A percentile compares a stretch with the other conserved stretches of the same genome.
These are phyloP conservation scores for Temnothorax unifasciatus DNA, from an alignment of 2,888 invertebrate species.

Conservation along the genomic window DNA sequence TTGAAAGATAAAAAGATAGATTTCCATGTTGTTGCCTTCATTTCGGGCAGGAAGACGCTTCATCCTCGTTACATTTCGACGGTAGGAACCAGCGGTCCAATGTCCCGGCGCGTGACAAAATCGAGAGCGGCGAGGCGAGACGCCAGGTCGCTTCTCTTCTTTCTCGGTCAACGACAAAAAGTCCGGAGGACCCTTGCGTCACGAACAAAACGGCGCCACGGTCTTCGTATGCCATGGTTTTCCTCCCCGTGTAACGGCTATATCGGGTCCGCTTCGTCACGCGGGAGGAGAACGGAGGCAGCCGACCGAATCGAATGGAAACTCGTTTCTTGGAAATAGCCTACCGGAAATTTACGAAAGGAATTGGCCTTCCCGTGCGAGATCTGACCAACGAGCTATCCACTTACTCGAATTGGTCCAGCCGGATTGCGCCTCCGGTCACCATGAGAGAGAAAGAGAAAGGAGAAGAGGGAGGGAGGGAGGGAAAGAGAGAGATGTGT, in stretches of 20 bases:
- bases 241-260: conserved; percentile 49
- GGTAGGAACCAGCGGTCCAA: conserved; percentile 7
- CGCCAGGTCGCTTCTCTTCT: conserved; percentile 44
- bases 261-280: conserved; percentile 68
- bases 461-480: neutral
- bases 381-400: conserved; percentile 71
- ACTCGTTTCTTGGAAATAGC: conserved; percentile 78
- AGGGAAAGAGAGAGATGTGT: neutral
- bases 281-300: conserved; percentile 66
- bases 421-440: conserved; percentile 55
- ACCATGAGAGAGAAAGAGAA: neutral
- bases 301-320: conserved; percentile 78
- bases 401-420: conserved; percentile 62
- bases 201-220: neutral
- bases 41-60: conserved; percentile 17
- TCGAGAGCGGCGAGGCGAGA: conserved; percentile 65
- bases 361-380: conserved; percentile 74
- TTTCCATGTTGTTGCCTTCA: neutral
- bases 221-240: conserved; percentile 14
- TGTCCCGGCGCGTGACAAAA: conserved; percentile 58
- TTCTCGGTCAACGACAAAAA: conserved; percentile 56
- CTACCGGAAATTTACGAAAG: conserved; percentile 77
- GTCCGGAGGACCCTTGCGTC: conserved; percentile 25
- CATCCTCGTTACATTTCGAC: conserved; percentile 25
- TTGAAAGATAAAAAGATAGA: neutral